Percentiles rank a stretch among this genome's conserved stretches.
phyloP scores from a whole-genome alignment of 2,113 vertebrate species.

The Opisthocomus hoazin region DNA sequence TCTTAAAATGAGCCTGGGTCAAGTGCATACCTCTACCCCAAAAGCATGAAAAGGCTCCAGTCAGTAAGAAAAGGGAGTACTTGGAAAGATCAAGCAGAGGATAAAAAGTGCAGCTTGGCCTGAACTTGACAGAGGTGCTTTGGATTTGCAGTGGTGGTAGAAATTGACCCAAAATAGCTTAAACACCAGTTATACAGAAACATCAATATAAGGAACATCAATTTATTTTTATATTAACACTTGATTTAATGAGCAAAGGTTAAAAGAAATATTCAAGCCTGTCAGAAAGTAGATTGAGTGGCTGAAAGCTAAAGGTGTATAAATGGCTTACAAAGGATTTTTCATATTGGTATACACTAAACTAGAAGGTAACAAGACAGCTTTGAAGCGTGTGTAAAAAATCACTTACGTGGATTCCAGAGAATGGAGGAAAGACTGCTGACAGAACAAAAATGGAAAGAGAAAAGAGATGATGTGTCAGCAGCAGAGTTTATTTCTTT shows the following conservation, averaged over 20 bases:
- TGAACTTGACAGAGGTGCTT: neutral
- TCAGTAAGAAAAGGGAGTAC: neutral
- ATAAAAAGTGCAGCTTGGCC: neutral
- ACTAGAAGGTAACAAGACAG: conserved; percentile 47
- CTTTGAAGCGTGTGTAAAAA: conserved; percentile 45
- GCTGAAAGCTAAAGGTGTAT: conserved; percentile 18
- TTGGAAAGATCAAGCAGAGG: neutral
- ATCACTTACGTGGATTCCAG: neutral
- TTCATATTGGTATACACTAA: conserved; percentile 39
- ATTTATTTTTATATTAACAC: conserved; percentile 12
- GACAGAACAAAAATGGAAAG: conserved; percentile 31
- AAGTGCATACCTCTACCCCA: neutral
- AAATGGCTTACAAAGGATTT: conserved; percentile 26
- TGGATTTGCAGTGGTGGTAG: neutral
- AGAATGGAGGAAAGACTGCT: neutral
- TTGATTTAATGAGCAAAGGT: conserved; percentile 18
- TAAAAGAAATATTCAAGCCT: neutral
- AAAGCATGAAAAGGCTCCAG: neutral
- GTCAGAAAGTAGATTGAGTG: conserved; percentile 14
- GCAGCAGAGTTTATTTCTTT: neutral
- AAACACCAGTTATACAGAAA: conserved; percentile 15
- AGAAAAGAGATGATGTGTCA: conserved; percentile 7
- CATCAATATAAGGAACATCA: neutral
- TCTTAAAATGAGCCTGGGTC: neutral
- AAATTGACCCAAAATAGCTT: neutral